Evolutionary conservation across 1,140 invertebrate genomes (phyloP), one percentile per base, ranked within the genome.

Genomic region (Sycophaga agraensis): DNA sequence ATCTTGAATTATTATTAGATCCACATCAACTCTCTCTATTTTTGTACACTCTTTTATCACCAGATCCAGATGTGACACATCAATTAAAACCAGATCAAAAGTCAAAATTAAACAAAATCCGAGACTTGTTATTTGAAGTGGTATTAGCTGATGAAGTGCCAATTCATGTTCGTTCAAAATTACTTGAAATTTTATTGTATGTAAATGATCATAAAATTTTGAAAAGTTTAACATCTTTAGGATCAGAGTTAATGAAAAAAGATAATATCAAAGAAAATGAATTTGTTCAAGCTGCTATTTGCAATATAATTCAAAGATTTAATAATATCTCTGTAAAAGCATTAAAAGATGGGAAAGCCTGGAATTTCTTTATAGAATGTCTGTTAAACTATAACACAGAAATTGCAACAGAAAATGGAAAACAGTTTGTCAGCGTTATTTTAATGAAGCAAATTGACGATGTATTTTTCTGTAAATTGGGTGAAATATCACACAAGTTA

Each of bases 1-100:
- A 64, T 26, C 71, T 82, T 17, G 88, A 90, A 69, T 76, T 91
- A 39, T 48, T 79, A 28, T 68, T 88, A 42, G 89, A 90, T 66
- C 71, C 81, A 59, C 84, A 89, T 51, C 88, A 87, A 58, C 64
- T 86, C 5, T 80, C 84, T 1, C 49, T 86, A 4, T 70, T 81
- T 40, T 65, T 86, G 0, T 84, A 80, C 45, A 82, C 82, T 39
- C 59, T 82, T 35, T 61, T 85, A 1, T 83, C 81, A n/a, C 80
- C 82, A 0, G 78, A 82, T 67, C 73, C 77, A 12, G 74, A 81
- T 31, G 76, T 81, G 0, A 72, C 37, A 53, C 17, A 64, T 40
- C 74, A 80, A 49, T 46, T 77, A 4, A 77, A 76, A 28, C 17
- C 65, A 12, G 39, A 66, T 16, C 57, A 75, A 28, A 63, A 73